Evolutionary conservation across 2,888 invertebrate species (phyloP).

Genomic region (Trissoscelio sp.): DNA sequence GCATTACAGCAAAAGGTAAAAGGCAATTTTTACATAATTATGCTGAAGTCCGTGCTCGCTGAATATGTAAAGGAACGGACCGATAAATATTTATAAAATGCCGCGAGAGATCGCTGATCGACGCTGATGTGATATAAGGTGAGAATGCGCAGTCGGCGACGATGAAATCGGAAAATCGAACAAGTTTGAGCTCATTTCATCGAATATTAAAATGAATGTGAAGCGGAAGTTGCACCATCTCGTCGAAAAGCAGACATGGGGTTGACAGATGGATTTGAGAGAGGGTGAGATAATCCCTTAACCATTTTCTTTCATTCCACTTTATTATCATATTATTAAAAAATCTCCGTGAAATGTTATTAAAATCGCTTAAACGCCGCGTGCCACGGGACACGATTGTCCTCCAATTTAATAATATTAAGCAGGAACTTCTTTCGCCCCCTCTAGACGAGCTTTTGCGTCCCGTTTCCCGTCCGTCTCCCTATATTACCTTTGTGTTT

Average conservation of each 20-base stretch:
- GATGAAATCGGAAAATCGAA: conserved; percentile 59
- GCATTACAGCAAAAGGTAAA: neutral
- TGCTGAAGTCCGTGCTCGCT: conserved; percentile 22
- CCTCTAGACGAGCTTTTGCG: too few relatives aligned
- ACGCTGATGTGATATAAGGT: conserved; percentile 40
- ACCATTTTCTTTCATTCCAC: conserved; percentile 81
- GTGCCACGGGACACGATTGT: conserved; percentile 78
- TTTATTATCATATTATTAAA: conserved; percentile 83
- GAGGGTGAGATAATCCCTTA: conserved; percentile 78
- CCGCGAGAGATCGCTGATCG: conserved; percentile 29
- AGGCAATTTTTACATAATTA: conserved; percentile 51
- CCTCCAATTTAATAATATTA: conserved; percentile 81
- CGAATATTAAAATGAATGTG: conserved; percentile 72
- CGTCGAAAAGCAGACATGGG: conserved; percentile 52
- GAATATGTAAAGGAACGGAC: conserved; percentile 42
- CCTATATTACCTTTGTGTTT: conserved; percentile 36
- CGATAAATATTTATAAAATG: conserved; percentile 63
- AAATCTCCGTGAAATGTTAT: conserved; percentile 82
- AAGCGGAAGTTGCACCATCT: conserved; percentile 66
- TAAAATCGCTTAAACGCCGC: conserved; percentile 81
- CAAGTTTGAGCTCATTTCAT: conserved; percentile 68
- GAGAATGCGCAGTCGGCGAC: conserved; percentile 49
- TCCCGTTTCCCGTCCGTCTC: conserved; percentile 21
- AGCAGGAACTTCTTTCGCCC: conserved; percentile 75
- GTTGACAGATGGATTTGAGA: conserved; percentile 70